Evolutionary conservation across 2,113 vertebrate genomes (phyloP).

Genomic region (Connochaetes taurinus): DNA sequence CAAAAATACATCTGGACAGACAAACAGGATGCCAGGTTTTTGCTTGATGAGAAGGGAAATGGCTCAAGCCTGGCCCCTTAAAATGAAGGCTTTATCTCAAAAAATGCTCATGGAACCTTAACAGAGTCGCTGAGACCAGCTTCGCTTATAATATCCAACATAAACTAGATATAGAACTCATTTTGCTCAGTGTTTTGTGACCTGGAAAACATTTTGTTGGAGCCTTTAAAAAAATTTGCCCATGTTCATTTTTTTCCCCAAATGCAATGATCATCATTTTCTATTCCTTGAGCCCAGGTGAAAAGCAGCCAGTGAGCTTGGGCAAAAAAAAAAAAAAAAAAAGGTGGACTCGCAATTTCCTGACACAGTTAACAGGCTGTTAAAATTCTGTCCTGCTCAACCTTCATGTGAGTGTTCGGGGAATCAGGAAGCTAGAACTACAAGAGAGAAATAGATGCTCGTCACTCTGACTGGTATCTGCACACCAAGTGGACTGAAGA

Average conservation of each 20-base stretch:
- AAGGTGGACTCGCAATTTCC: background rate
- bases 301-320: constrained; percentile 16
- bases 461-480: background rate
- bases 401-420: fast-evolving
- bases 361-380: background rate
- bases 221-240: constrained; percentile 50
- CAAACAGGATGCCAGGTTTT: constrained; percentile 61
- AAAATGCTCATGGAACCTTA: constrained; percentile 71
- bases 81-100: constrained; percentile 68
- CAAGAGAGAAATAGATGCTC: background rate
- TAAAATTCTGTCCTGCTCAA: background rate
- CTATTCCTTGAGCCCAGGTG: constrained; percentile 32
- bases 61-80: constrained; percentile 61
- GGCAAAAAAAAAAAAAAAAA: background rate
- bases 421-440: background rate
- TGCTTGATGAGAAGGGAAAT: constrained; percentile 61
- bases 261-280: constrained; percentile 27
- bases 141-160: constrained; percentile 67
- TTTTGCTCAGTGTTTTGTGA: constrained; percentile 66
- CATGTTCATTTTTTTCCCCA: background rate
- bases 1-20: constrained; percentile 64
- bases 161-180: constrained; percentile 67
- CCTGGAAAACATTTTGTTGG: constrained; percentile 72
- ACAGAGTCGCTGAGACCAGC: constrained; percentile 49
- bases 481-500: background rate